A percentile compares a stretch with the other conserved stretches of the same genome.
phyloP scores from a whole-genome alignment of 2,888 invertebrate species.

The Caenorhabditis doughertyi region DNA sequence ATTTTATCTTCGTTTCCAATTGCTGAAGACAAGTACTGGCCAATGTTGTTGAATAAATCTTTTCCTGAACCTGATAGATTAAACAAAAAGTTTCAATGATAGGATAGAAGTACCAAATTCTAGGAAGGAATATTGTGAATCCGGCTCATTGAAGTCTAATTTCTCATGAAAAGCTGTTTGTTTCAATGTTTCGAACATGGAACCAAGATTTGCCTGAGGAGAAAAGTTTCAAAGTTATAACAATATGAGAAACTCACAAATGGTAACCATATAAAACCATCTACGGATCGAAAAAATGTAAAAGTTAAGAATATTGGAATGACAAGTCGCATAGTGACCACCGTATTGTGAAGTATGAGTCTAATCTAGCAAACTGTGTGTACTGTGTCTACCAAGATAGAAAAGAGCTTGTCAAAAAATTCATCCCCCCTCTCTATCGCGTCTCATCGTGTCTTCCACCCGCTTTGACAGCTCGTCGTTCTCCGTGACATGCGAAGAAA shows the following conservation, averaged over 20 bases:
- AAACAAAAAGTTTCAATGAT: background rate
- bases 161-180: slow-evolving; percentile 65
- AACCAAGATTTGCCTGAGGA: slow-evolving; percentile 69
- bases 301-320: slow-evolving; percentile 36
- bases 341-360: slow-evolving; percentile 27
- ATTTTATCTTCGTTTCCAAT: slow-evolving; percentile 62
- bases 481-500: slow-evolving; percentile 58
- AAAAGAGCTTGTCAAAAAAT: slow-evolving; percentile 62
- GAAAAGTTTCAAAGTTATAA: background rate
- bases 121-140: slow-evolving; percentile 45
- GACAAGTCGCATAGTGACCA: slow-evolving; percentile 29
- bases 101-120: slow-evolving; percentile 48
- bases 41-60: slow-evolving; percentile 64
- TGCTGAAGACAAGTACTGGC: slow-evolving; percentile 55
- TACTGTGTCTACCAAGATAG: slow-evolving; percentile 25
- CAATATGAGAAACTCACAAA: slow-evolving; percentile 59
- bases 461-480: slow-evolving; percentile 59
- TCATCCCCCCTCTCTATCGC: background rate
- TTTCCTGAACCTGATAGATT: slow-evolving; percentile 56
- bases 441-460: slow-evolving; percentile 57
- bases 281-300: background rate
- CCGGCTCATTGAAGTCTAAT: slow-evolving; percentile 57
- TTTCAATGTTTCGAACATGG: slow-evolving; percentile 71
- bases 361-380: slow-evolving; percentile 49
- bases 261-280: slow-evolving; percentile 69